Conservation (phyloP, 2,113 vertebrate genomes). For the Aldabrachelys gigantea region DNA sequence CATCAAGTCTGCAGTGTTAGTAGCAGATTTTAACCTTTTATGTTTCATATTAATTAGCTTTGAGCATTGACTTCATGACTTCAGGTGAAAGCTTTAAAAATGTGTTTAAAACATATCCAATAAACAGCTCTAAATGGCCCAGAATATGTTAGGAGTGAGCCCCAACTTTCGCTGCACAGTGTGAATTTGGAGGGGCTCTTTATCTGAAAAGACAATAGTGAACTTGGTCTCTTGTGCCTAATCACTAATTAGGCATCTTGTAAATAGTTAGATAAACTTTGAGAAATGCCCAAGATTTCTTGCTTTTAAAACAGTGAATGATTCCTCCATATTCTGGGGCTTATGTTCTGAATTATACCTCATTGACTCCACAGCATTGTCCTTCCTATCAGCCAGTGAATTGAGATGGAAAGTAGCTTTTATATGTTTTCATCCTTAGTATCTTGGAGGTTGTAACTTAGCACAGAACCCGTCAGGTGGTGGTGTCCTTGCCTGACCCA, state of each 20-base stretch:
- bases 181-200: accelerated
- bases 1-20: accelerated
- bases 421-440: neutral
- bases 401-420: neutral
- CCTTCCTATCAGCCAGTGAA: neutral
- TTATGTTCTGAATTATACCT: neutral
- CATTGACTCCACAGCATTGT: accelerated
- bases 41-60: accelerated
- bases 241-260: neutral
- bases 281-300: neutral
- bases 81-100: neutral
- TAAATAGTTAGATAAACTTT: accelerated
- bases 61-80: neutral
- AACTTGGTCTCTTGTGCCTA: neutral
- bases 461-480: accelerated
- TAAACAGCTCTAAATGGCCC: neutral
- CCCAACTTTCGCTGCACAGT: neutral
- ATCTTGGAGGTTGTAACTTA: accelerated
- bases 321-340: accelerated
- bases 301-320: neutral
- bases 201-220: neutral
- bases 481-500: neutral
- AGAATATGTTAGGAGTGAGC: neutral
- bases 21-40: neutral
- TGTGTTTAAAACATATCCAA: neutral